Conservation (phyloP, 2,113 vertebrate genomes). For the Heterocephalus glaber region DNA sequence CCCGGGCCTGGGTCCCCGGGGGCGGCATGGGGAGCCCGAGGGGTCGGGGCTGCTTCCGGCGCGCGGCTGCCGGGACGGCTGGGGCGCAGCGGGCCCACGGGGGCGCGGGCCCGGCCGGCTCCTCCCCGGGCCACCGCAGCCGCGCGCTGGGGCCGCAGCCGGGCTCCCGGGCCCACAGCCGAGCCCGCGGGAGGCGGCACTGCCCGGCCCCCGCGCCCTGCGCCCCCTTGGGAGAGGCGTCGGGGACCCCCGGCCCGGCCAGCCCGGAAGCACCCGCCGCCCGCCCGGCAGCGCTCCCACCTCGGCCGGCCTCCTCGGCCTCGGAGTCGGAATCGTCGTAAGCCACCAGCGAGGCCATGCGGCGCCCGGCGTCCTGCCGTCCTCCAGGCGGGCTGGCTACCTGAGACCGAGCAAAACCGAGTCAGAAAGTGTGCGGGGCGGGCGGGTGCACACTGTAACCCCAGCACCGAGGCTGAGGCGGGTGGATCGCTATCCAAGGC, state of each 20-base stretch:
- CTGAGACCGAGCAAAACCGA: background rate
- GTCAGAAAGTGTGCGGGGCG: background rate
- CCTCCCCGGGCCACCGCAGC: constrained; percentile 53
- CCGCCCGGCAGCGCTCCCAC: background rate
- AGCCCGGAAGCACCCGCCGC: background rate
- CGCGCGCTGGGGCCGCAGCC: constrained; percentile 63
- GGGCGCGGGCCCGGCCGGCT: background rate
- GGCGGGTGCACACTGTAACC: background rate
- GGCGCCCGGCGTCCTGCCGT: background rate
- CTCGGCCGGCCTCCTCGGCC: constrained; percentile 80
- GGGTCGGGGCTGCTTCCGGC: background rate
- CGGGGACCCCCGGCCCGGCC: too few species aligned
- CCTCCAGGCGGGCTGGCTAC: background rate
- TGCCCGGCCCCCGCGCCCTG: background rate
- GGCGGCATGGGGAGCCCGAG: background rate
- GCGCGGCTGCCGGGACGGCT: background rate
- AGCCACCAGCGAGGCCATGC: constrained; percentile 92
- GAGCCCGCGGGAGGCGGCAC: background rate
- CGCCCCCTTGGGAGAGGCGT: background rate
- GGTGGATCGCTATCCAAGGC: background rate
- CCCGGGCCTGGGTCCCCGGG: background rate
- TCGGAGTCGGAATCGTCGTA: constrained; percentile 96
- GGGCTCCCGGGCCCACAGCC: background rate
- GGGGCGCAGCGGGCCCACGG: background rate
- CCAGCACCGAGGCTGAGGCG: background rate